A percentile compares a stretch with the other conserved stretches of the same genome.
These are phyloP conservation scores for Brevimyrus niger DNA, from an alignment of 2,113 vertebrate species.

Conservation along the genomic window DNA sequence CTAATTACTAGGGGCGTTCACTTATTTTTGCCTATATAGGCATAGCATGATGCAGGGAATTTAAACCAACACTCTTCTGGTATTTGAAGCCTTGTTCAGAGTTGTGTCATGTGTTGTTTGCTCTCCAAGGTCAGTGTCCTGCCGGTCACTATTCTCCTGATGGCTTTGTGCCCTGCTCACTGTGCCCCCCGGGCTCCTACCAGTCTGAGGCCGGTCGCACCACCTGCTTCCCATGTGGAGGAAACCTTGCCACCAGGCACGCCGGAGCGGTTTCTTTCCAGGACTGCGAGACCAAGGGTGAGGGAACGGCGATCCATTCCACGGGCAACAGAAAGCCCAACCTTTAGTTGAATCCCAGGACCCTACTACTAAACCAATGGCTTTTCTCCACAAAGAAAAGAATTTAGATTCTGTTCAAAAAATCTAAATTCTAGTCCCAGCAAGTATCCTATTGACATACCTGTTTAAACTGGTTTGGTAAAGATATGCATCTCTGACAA, in stretches of 20 bases:
- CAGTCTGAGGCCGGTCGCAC: constrained; percentile 85
- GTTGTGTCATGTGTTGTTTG: constrained; percentile 17
- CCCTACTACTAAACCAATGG: background rate
- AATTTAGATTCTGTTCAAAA: background rate
- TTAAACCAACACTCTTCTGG: background rate
- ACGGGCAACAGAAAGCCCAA: background rate
- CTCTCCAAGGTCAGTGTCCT: constrained; percentile 73
- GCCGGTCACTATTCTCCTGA: constrained; percentile 81
- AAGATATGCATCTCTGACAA: background rate
- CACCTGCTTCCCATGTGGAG: constrained; percentile 81
- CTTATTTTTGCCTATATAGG: background rate
- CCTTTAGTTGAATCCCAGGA: background rate
- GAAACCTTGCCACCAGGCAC: constrained; percentile 74
- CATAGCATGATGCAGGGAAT: background rate
- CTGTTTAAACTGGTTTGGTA: background rate
- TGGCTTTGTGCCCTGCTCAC: constrained; percentile 80
- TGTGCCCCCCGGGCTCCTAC: constrained; percentile 76
- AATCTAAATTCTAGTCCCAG: background rate
- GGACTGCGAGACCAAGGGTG: constrained; percentile 94
- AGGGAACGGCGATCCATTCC: constrained; percentile 10
- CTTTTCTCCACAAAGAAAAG: background rate
- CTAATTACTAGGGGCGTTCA: background rate
- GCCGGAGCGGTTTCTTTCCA: constrained; percentile 72
- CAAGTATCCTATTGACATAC: background rate
- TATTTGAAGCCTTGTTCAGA: background rate